Conservation (phyloP, 2,113 vertebrate genomes). For the Corythaeola cristata region DNA sequence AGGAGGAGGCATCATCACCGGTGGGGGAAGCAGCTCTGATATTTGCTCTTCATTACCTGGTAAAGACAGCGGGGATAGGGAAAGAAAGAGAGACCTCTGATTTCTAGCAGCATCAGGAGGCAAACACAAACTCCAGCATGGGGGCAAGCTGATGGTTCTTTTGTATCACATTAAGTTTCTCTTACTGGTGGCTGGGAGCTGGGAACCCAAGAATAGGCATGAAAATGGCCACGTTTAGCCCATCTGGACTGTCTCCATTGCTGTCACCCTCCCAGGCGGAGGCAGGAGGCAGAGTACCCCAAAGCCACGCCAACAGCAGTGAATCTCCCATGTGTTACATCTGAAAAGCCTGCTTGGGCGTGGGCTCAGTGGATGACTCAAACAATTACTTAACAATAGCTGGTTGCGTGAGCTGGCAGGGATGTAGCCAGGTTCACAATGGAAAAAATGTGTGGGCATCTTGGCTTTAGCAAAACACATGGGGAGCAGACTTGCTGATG, state of each 20-base stretch:
- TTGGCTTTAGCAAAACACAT: neutral
- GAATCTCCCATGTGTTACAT: slow-evolving; percentile 11
- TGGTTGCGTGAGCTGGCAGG: slow-evolving; percentile 50
- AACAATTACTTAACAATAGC: slow-evolving; percentile 60
- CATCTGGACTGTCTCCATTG: neutral
- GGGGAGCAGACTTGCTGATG: slow-evolving; percentile 43
- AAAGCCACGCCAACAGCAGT: neutral
- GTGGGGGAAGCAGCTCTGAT: neutral
- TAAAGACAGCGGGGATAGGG: neutral
- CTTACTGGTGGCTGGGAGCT: neutral
- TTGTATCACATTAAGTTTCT: neutral
- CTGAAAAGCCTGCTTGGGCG: slow-evolving; percentile 37
- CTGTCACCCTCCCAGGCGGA: neutral
- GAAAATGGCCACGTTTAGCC: neutral
- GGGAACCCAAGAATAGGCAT: neutral
- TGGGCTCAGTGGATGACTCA: slow-evolving; percentile 54
- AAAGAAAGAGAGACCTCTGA: neutral
- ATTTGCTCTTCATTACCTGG: neutral
- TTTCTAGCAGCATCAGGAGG: neutral
- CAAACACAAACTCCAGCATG: neutral
- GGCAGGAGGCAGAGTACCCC: neutral
- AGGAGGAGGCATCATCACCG: neutral
- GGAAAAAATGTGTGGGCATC: slow-evolving; percentile 62
- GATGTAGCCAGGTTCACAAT: slow-evolving; percentile 50
- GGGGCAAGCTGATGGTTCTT: neutral